Percentiles rank a stretch among this genome's conserved stretches.
These are phyloP conservation scores for Pseudorectes ferrugineus DNA, from an alignment of 2,113 vertebrate species.

Conservation along the genomic window DNA sequence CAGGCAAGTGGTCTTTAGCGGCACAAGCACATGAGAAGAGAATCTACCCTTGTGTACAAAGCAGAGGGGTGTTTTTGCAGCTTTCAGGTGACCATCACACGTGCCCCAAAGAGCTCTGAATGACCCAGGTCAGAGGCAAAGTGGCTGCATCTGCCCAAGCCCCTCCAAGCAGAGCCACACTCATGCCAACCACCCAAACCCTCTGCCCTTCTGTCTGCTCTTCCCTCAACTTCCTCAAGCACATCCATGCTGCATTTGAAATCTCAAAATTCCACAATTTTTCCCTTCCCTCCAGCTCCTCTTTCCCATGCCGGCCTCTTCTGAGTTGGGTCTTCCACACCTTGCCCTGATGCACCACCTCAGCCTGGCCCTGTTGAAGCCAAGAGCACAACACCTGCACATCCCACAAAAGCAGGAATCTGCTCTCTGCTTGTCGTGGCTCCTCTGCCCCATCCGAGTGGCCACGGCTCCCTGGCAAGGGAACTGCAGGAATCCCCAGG, in stretches of 20 bases:
- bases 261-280: background rate
- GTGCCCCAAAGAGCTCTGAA: background rate
- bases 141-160: background rate
- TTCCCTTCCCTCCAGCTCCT: background rate
- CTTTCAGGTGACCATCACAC: background rate
- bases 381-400: accelerated
- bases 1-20: background rate
- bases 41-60: background rate
- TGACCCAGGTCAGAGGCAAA: background rate
- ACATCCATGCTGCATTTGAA: accelerated
- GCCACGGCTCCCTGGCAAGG: background rate
- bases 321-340: background rate
- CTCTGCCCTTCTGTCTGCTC: background rate
- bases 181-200: background rate
- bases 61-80: background rate
- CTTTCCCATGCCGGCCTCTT: accelerated
- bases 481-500: background rate
- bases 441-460: accelerated
- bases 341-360: background rate
- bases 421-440: accelerated
- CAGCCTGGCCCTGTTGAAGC: background rate
- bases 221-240: background rate
- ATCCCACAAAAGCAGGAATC: background rate
- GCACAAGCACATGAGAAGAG: background rate
- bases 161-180: background rate